A percentile compares a stretch with the other conserved stretches of the same genome.
phyloP scores from a whole-genome alignment of 1,140 invertebrate genomes.

The Diprion similis region DNA sequence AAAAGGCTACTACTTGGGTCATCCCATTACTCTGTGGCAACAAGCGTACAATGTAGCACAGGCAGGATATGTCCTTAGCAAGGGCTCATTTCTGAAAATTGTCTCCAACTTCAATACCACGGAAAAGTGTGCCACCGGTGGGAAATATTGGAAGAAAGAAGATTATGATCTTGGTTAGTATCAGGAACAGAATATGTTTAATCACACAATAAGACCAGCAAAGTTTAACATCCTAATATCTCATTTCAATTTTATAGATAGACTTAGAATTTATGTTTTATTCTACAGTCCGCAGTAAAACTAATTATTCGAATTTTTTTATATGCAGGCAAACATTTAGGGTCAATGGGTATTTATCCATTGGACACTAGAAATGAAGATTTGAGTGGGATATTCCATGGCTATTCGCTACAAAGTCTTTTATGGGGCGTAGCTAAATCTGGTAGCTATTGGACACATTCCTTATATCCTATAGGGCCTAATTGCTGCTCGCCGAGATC shows the following conservation, averaged over 20 bases:
- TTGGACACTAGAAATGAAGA: slow-evolving; percentile 60
- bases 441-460: slow-evolving; percentile 58
- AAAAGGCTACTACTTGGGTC: slow-evolving; percentile 61
- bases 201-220: no score
- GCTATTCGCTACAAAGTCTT: slow-evolving; percentile 59
- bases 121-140: slow-evolving; percentile 54
- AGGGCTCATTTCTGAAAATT: slow-evolving; percentile 48
- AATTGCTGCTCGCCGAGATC: slow-evolving; percentile 58
- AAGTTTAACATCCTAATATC: no score
- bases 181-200: slow-evolving; percentile 10
- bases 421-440: slow-evolving; percentile 56
- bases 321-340: slow-evolving; percentile 59
- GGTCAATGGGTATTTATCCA: slow-evolving; percentile 54
- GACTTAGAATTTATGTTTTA: not conserved
- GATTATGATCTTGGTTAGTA: slow-evolving; percentile 64
- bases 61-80: slow-evolving; percentile 63
- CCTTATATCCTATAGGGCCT: slow-evolving; percentile 51
- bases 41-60: slow-evolving; percentile 61
- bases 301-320: not conserved
- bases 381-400: slow-evolving; percentile 59
- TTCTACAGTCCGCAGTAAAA: not conserved
- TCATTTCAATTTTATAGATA: not conserved
- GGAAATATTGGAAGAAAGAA: slow-evolving; percentile 65
- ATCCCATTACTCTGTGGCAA: slow-evolving; percentile 59
- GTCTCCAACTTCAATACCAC: slow-evolving; percentile 51